Evolutionary conservation across 2,113 vertebrate species (phyloP).

Genomic region (Peucedramus taeniatus): DNA sequence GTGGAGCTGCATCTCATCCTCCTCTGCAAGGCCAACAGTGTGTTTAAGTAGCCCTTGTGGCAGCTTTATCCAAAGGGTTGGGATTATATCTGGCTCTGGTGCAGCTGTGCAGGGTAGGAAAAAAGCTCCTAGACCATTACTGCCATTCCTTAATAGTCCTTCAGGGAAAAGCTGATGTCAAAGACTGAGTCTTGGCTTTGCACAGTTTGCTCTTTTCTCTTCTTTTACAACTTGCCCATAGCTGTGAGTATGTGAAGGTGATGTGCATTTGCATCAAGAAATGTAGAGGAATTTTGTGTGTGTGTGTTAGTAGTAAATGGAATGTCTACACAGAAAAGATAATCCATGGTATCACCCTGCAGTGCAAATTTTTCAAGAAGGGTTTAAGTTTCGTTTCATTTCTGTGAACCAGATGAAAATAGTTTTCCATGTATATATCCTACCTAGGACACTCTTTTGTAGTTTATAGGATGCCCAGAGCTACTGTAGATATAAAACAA

Average conservation of each 20-base stretch:
- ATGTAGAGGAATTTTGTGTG: background rate
- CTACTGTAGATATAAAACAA: conserved; percentile 32
- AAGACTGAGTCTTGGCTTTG: background rate
- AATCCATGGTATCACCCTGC: background rate
- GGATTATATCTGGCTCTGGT: background rate
- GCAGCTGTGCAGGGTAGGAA: background rate
- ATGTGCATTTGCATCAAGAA: background rate
- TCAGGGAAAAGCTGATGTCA: background rate
- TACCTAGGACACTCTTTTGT: background rate
- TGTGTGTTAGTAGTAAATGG: background rate
- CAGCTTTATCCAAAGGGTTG: background rate
- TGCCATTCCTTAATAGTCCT: background rate
- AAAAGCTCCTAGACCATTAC: background rate
- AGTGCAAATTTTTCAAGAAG: background rate
- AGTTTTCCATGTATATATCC: background rate
- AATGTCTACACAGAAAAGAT: background rate
- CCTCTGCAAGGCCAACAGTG: background rate
- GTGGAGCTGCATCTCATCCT: background rate
- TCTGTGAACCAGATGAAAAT: background rate
- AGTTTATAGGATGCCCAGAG: conserved; percentile 10
- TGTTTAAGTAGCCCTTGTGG: background rate
- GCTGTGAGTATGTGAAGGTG: background rate
- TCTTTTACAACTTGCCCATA: background rate
- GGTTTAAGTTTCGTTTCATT: background rate
- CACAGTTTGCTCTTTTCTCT: background rate